Evolutionary conservation across 2,113 vertebrate genomes (phyloP), one percentile per base, ranked within the genome.

Genomic region (Paratilapia polleni): DNA sequence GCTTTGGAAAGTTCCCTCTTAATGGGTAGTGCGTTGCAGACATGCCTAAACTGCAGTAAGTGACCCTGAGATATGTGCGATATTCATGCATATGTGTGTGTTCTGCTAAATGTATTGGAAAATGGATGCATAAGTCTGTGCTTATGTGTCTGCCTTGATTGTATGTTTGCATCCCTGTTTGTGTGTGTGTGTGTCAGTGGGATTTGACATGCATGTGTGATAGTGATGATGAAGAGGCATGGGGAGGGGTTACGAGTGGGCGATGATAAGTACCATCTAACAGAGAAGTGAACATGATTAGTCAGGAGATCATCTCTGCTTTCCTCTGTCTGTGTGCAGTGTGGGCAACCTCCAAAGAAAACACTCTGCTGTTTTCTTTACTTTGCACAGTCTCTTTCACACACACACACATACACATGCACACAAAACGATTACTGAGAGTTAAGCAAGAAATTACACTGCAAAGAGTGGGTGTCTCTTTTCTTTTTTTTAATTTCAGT

Each of bases 331-430:
- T 82, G 49, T 28, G 49, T 76, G 81, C 57, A 63, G 75, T 36
- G 88, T 88, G 84, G 76, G 78, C 84, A 85, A 85, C 85, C 82
- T 91, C 90, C 92, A 92, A 94, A 86, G 91, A 92, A 94, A 94
- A 94, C 89, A 93, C 73, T 63, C 9, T 1, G 1, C 76, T 93
- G 92, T 94, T 94, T 92, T 90, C 89, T 90, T 94, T 91, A 47
- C 88, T 87, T 84, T 70, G 54, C 81, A 63, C 79, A 81, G 63
- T n/a, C 47, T 38, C 75, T 49, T 22, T 22, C 61, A 36, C 56
- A 59, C 60, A 15, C 57, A 68, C 52, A 20, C 82, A 80, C 58
- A 14, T 68, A 62, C 34, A 41, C 49, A n/a, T 10, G 10, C 59
- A 68, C 36, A 62, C 64, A 78, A 90, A 89, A 83, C n/a, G 0